Conservation (phyloP, 2,113 vertebrate genomes). For the Verasper variegatus region DNA sequence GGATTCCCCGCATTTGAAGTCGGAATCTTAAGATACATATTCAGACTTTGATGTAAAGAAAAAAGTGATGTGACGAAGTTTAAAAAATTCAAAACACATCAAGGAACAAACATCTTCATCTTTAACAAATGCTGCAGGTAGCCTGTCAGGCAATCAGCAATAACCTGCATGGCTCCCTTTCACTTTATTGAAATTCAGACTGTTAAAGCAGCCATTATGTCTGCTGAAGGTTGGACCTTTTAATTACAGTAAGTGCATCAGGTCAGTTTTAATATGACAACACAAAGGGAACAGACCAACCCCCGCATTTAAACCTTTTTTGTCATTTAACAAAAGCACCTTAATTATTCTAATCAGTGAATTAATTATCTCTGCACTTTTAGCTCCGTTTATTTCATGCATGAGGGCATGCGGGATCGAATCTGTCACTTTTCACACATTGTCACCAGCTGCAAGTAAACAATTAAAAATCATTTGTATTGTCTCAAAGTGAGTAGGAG, state of each 20-base stretch:
- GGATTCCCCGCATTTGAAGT: too few species aligned
- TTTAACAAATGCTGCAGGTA: background rate
- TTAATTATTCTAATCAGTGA: background rate
- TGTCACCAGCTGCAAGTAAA: background rate
- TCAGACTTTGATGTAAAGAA: background rate
- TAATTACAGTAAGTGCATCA: background rate
- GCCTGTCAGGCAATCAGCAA: background rate
- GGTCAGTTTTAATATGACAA: constrained; percentile 17
- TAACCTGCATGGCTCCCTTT: background rate
- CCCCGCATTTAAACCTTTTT: background rate
- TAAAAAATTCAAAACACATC: background rate
- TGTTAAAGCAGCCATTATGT: background rate
- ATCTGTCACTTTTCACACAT: background rate
- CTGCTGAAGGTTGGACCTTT: constrained; percentile 17
- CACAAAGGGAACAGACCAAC: constrained; percentile 7
- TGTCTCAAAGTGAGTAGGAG: background rate
- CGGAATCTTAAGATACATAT: background rate
- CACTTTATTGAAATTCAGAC: background rate
- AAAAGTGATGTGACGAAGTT: background rate
- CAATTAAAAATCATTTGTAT: background rate
- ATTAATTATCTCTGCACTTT: background rate
- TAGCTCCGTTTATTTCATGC: too few species aligned
- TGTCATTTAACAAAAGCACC: constrained; percentile 29
- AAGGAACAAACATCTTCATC: background rate
- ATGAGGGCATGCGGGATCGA: background rate